Base-by-base conservation (phyloP, 2,113 vertebrate genomes). In the Bucco capensis region DNA sequence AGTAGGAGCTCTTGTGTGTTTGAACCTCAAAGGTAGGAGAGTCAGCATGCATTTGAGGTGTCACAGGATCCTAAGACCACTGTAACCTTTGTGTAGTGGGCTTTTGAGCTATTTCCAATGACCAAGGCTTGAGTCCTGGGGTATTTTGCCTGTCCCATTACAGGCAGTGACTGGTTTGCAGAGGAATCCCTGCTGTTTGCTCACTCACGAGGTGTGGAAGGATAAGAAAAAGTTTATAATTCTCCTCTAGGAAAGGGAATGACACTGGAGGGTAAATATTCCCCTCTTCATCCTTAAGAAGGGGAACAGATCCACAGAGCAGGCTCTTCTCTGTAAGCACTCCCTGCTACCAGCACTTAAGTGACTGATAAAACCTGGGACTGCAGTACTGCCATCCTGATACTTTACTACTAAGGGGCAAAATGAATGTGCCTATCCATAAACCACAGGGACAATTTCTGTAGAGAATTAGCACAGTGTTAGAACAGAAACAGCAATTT, bases 401-500 rank as follows among this genome's bases (percentile, higher is more conserved):
- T 1, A 12, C 31, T 23, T 58, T 21, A 1, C 40, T 49, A 14
- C 71, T 27, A 4, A 67, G 35, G 50, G n/a, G 8, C 24, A 14
- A 46, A 50, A 92, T 12, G 57, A 78, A 79, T 23, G 16, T 33
- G 44, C 44, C 60, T 8, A 3, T 51, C 47, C 12, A 3, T 37
- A 86, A 71, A 44, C 31, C 89, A 81, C 57, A 49, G 89, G 77
- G 70, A 88, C 77, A 25, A 57, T 71, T 84, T 75, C 95, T 46
- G 57, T 27, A 53, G 86, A 83, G 90, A 93, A 86, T 92, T 71
- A 88, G 60, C 80, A 67, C 5, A 6, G 61, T 47, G 69, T 56
- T 81, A 18, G 51, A 84, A 47, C 65, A 90, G 70, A 30, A 86
- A 51, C 22, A 35, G 90, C 88, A 78, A 95, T 92, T 86, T 89